phyloP scores from a whole-genome alignment of 2,888 invertebrate genomes.

The Pollenia angustigena region DNA sequence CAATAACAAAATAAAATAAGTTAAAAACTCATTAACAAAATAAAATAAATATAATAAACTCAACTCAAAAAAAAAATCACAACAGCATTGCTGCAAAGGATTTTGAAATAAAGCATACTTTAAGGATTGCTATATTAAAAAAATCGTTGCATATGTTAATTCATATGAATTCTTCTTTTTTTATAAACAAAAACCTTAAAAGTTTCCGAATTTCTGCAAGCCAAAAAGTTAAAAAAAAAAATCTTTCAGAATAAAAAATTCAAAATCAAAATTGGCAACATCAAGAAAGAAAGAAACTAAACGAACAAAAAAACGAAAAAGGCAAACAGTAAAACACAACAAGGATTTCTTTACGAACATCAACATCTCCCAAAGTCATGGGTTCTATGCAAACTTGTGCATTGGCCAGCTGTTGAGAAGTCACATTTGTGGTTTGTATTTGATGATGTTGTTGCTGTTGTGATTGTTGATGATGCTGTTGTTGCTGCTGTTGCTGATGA shows the following conservation, averaged over 20 bases:
- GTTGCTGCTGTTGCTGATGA: slow-evolving; percentile 54
- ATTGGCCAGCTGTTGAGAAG: slow-evolving; percentile 83
- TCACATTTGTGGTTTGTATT: slow-evolving; percentile 76
- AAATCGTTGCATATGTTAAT: background rate
- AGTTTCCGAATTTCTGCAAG: background rate
- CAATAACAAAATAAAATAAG: slow-evolving; percentile 10
- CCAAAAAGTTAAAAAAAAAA: slow-evolving; percentile 26
- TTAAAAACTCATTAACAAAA: too few relatives aligned
- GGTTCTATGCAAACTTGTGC: slow-evolving; percentile 92
- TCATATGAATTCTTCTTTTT: background rate
- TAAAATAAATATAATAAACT: slow-evolving; percentile 47
- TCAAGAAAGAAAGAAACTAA: slow-evolving; percentile 64
- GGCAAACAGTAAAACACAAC: slow-evolving; percentile 69
- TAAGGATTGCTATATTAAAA: slow-evolving; percentile 10
- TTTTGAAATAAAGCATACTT: slow-evolving; percentile 10
- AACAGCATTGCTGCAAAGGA: background rate
- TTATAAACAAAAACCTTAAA: background rate
- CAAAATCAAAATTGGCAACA: slow-evolving; percentile 37
- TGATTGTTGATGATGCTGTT: slow-evolving; percentile 72
- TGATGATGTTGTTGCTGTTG: slow-evolving; percentile 75
- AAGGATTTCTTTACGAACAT: slow-evolving; percentile 86
- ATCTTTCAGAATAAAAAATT: background rate
- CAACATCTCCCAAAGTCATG: slow-evolving; percentile 90
- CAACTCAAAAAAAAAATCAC: slow-evolving; percentile 18
- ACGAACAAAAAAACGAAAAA: slow-evolving; percentile 61